Base-by-base conservation (phyloP, 2,797 vertebrate species). In the Anas capensis region DNA sequence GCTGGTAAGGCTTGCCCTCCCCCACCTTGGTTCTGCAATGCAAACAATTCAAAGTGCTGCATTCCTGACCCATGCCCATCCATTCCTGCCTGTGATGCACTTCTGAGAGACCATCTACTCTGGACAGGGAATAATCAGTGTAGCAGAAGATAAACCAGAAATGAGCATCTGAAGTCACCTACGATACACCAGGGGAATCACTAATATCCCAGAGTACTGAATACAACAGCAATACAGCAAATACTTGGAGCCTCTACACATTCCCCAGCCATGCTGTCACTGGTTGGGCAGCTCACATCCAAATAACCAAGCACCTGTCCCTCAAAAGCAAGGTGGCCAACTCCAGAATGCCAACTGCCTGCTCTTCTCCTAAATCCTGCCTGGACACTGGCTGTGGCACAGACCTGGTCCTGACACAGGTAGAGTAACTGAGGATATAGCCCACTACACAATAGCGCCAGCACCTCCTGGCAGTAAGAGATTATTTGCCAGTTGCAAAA, bases 361-460 rank as follows among this genome's bases (percentile, higher is more conserved):
- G 27, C 9, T 6, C 40, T 15, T 15, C 18, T 48, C 42, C 36
- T 46, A 34, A 64, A 31, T 13, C 33, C 54, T 0, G 0, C 23
- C 29, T 20, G 56, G 38, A 62, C 12, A 13, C 0, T 23, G 33
- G 11, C 51, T 82, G 13, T 2, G 3, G 34, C 61, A 65, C 0
- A 60, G 21, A 27, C 14, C 7, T 11, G 57, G 12, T 10, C 11
- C 40, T 27, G 20, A 20, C 17, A 57, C 5, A 75, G 51, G 49
- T n/a, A 5, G 3, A 46, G 24, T 23, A 53, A 44, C 13, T 15
- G 34, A 31, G 20, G 53, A 48, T 11, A 14, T 3, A 44, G 1
- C 9, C 16, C 20, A 14, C 15, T 11, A 65, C 7, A 68, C 16
- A 3, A 81, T 11, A 60, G 29, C 6, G 80, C 34, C 5, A 60